phyloP scores from a whole-genome alignment of 2,113 vertebrate genomes.

The Ochotona princeps region DNA sequence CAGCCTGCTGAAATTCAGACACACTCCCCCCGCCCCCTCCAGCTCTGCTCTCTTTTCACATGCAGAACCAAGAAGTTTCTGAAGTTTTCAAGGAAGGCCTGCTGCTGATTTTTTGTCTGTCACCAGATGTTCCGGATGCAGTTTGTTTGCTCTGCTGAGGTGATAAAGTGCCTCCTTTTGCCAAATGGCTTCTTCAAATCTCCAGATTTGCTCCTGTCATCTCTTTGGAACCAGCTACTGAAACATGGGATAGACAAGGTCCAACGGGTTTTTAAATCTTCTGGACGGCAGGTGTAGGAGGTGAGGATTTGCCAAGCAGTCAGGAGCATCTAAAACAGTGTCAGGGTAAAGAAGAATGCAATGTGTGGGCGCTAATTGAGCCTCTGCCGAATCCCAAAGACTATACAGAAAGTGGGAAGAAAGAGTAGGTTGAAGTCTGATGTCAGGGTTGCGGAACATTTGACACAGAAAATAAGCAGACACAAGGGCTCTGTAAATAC shows the following conservation, averaged over 20 bases:
- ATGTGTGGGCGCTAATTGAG: neutral
- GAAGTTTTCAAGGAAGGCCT: neutral
- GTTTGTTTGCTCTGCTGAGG: neutral
- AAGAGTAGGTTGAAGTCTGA: neutral
- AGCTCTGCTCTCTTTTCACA: neutral
- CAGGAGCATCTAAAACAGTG: neutral
- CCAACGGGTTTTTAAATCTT: constrained; percentile 26
- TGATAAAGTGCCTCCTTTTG: neutral
- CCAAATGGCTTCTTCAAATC: neutral
- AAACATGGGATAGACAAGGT: neutral
- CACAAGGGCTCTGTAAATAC: neutral
- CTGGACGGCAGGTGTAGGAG: constrained; percentile 14
- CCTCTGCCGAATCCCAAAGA: neutral
- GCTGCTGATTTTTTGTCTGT: neutral
- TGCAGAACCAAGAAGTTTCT: neutral
- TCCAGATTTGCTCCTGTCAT: constrained; percentile 15
- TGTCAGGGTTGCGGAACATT: neutral
- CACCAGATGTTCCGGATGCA: neutral
- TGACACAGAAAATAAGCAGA: constrained; percentile 25
- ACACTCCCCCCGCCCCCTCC: too few relatives aligned
- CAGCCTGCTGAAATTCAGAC: neutral
- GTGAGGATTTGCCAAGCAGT: neutral
- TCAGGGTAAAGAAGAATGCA: neutral
- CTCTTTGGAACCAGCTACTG: constrained; percentile 43
- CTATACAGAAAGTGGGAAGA: neutral